These are phyloP conservation scores for Chymomyza caudatula DNA, from an alignment of 2,888 invertebrate genomes.

Conservation along the genomic window DNA sequence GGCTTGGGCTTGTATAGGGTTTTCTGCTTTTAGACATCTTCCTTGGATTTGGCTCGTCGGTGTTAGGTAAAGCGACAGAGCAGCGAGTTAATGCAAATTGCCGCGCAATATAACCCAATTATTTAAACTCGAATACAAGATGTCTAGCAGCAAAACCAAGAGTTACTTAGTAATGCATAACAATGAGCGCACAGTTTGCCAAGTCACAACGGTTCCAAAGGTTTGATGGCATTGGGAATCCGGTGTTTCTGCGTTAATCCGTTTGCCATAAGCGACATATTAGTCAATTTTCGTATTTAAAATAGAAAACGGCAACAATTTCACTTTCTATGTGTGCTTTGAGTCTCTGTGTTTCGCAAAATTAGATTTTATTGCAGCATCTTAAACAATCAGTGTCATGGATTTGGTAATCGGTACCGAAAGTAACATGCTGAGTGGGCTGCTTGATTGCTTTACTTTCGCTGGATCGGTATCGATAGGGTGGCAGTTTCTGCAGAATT, in stretches of 20 bases:
- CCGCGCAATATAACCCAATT: conserved; percentile 74
- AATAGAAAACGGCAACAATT: conserved; percentile 17
- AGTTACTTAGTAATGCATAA: conserved; percentile 67
- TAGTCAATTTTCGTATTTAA: conserved; percentile 67
- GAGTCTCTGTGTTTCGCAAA: conserved; percentile 29
- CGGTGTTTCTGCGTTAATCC: conserved; percentile 60
- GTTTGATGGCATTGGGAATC: conserved; percentile 10
- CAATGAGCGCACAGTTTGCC: conserved; percentile 33
- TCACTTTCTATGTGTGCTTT: conserved; percentile 22
- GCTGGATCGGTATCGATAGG: neutral
- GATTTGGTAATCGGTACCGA: too few species aligned
- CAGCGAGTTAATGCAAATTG: conserved; percentile 72
- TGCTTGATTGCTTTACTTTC: neutral
- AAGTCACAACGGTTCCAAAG: conserved; percentile 13
- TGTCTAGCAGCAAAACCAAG: conserved; percentile 11
- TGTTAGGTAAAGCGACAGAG: neutral
- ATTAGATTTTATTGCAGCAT: conserved; percentile 77
- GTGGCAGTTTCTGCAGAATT: neutral
- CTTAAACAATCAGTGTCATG: conserved; percentile 51
- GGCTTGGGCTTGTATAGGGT: conserved; percentile 48
- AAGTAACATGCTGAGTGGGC: neutral
- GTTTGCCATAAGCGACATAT: conserved; percentile 75
- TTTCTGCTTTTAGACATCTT: conserved; percentile 8
- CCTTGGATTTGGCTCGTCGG: conserved; percentile 18
- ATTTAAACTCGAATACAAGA: conserved; percentile 63